Conservation (phyloP, 2,888 invertebrate genomes). For the Cryptocheilus praepositus region DNA sequence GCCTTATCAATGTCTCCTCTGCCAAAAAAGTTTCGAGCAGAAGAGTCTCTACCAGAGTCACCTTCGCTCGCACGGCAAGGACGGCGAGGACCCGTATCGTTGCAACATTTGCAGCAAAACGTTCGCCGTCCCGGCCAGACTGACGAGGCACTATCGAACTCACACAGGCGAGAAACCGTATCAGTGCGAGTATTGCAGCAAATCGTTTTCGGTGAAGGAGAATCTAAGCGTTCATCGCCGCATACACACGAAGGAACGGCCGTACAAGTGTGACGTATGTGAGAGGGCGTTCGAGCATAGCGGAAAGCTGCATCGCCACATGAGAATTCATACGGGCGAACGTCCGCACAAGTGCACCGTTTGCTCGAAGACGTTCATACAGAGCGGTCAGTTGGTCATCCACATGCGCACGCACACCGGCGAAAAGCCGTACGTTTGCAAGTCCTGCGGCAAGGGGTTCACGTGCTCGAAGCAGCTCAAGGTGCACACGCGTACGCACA, state of each 20-base stretch:
- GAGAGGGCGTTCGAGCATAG: slow-evolving; percentile 93
- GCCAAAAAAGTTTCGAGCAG: slow-evolving; percentile 85
- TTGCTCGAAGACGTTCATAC: slow-evolving; percentile 93
- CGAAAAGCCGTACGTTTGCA: slow-evolving; percentile 88
- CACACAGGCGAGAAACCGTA: slow-evolving; percentile 95
- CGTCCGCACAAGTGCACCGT: slow-evolving; percentile 92
- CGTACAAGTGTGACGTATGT: slow-evolving; percentile 92
- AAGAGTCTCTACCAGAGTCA: slow-evolving; percentile 86
- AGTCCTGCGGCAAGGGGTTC: slow-evolving; percentile 91
- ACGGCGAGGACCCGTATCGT: slow-evolving; percentile 84
- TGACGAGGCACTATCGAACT: slow-evolving; percentile 90
- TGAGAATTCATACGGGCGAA: slow-evolving; percentile 93
- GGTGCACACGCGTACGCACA: slow-evolving; percentile 93
- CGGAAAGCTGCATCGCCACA: slow-evolving; percentile 92
- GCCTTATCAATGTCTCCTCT: slow-evolving; percentile 81
- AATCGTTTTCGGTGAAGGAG: slow-evolving; percentile 94
- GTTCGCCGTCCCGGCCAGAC: slow-evolving; percentile 91
- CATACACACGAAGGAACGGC: slow-evolving; percentile 93
- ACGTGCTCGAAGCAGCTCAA: slow-evolving; percentile 94
- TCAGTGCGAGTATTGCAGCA: slow-evolving; percentile 93
- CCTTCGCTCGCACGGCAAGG: slow-evolving; percentile 80
- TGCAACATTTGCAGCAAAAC: slow-evolving; percentile 94
- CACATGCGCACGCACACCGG: slow-evolving; percentile 94
- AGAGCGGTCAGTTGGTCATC: slow-evolving; percentile 92
- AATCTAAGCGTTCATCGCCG: slow-evolving; percentile 91